Evolutionary conservation across 2,797 vertebrate genomes (phyloP), one percentile per base, ranked within the genome.

Genomic region (Lerista edwardsae): DNA sequence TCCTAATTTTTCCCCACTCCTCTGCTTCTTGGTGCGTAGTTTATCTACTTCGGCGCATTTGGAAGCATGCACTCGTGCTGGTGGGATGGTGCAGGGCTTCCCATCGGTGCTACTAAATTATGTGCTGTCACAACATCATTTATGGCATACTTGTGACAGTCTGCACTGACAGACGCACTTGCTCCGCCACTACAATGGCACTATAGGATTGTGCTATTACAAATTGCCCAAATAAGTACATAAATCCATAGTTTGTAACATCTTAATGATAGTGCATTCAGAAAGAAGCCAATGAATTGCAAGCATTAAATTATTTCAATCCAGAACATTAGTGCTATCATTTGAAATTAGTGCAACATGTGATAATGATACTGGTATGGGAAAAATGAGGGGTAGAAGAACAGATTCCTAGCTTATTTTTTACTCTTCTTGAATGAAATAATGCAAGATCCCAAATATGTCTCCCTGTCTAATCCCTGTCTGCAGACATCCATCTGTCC

Each of bases 401-500:
- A 34, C 27, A 36, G 36, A 65, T 59, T 44, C 29, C 51, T 83
- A 29, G 29, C 41, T 78, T 36, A 47, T 76, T 25, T 82, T 57
- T 76, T 79, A 21, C 3, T 0, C 71, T 14, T 1, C 7, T 83
- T 19, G 31, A 68, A 55, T 75, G 44, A 78, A 76, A 51, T 34
- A 17, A 80, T 80, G 65, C 74, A 69, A 0, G 64, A 61, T 11
- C 23, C 39, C 61, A 34, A 83, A 73, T 2, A 68, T 1, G 59
- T 77, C 34, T 78, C 23, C 2, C 41, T 65, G 82, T 87, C 55
- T 86, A 87, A 89, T 89, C 92, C n/a, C n/a, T n/a, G 82, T 7
- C 76, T 64, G 34, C 83, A 86, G 85, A 85, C 31, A 85, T 93
- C 88, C n/a, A 34, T 81, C 36, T 88, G 91, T 89, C 83, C 73